Conservation (phyloP, 2,113 vertebrate species). For the Dicerorhinus sumatrensis region DNA sequence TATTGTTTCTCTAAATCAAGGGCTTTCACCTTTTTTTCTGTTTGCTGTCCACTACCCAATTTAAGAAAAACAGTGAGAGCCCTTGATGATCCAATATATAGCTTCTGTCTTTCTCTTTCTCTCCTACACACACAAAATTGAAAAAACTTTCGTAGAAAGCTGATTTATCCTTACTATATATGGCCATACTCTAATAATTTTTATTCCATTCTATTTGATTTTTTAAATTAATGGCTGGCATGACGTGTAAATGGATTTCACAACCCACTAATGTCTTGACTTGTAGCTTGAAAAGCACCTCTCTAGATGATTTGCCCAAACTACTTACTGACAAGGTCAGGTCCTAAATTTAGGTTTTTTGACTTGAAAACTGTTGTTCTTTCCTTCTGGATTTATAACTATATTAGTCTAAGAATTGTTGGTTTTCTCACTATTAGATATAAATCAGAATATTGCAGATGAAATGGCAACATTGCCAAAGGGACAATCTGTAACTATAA, state of each 20-base stretch:
- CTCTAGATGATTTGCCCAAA: conserved; percentile 1
- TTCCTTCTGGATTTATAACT: neutral
- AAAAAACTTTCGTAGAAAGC: neutral
- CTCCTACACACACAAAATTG: neutral
- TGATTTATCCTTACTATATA: neutral
- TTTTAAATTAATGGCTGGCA: neutral
- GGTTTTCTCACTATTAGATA: neutral
- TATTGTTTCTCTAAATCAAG: neutral
- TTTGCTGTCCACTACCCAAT: neutral
- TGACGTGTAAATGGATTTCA: conserved; percentile 20
- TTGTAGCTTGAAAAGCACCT: neutral
- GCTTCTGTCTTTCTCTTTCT: neutral
- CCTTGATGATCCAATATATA: neutral
- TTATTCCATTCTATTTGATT: neutral
- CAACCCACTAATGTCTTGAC: neutral
- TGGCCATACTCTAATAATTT: neutral
- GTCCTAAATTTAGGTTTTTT: neutral
- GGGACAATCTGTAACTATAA: neutral
- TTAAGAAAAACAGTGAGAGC: neutral
- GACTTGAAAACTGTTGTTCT: neutral
- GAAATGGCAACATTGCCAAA: neutral
- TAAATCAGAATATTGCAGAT: conserved; percentile 4
- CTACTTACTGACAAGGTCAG: neutral
- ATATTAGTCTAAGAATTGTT: neutral
- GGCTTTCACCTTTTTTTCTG: neutral